These are phyloP conservation scores for Akabosia matsudoensis DNA, from an alignment of 1,140 invertebrate species.

Conservation along the genomic window DNA sequence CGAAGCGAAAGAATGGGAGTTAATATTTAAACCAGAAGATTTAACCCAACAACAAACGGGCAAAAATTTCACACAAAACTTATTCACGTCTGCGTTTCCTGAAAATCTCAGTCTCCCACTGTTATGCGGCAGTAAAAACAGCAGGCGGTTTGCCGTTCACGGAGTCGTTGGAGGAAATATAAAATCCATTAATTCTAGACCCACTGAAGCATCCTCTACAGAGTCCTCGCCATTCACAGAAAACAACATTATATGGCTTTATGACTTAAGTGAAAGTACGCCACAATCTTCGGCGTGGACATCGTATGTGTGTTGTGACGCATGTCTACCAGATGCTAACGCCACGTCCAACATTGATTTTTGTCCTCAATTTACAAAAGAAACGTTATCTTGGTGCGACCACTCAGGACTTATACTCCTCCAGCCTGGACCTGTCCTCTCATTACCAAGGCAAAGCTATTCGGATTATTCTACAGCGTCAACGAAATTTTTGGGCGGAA, in stretches of 20 bases:
- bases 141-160: conserved; percentile 32
- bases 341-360: conserved; percentile 36
- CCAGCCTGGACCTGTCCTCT: neutral
- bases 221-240: no score
- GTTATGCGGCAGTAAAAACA: conserved; percentile 36
- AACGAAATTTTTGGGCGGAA: neutral
- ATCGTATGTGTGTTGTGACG: conserved; percentile 46
- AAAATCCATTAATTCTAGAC: neutral
- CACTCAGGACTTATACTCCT: conserved; percentile 24
- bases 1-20: no score
- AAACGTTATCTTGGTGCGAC: conserved; percentile 41
- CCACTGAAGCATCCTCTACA: no score
- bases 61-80: no score
- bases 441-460: neutral
- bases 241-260: neutral
- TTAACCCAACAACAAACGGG: no score
- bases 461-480: neutral
- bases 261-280: neutral
- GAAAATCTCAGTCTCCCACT: conserved; percentile 37
- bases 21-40: no score
- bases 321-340: conserved; percentile 42
- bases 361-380: conserved; percentile 40
- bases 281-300: conserved; percentile 34
- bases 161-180: neutral
- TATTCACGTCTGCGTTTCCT: no score